Evolutionary conservation across 2,888 invertebrate species (phyloP).

Genomic region (Chaitophorus viminalis): DNA sequence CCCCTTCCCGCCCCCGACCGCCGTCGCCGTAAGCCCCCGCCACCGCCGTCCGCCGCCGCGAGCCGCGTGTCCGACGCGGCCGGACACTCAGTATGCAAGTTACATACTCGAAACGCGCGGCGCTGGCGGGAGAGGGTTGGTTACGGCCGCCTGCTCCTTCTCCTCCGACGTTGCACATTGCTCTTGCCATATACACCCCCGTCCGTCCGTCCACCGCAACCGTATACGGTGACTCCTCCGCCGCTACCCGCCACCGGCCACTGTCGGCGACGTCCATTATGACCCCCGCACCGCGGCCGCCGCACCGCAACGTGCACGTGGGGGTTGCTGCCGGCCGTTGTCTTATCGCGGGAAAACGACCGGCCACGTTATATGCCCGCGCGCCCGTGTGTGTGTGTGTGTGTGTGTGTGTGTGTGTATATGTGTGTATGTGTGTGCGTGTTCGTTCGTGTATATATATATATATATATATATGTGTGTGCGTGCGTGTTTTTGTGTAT

Average conservation of each 20-base stretch:
- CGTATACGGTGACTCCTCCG: background rate
- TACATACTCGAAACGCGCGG: constrained; percentile 62
- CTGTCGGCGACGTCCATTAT: constrained; percentile 59
- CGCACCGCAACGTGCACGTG: background rate
- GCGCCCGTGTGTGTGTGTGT: background rate
- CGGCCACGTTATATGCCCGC: constrained; percentile 33
- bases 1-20: constrained; percentile 65
- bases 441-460: background rate
- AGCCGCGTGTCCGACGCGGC: constrained; percentile 59
- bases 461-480: background rate
- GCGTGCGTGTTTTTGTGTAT: background rate
- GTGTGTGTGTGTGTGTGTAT: constrained; percentile 22
- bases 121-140: constrained; percentile 38
- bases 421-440: background rate
- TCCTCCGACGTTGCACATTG: background rate
- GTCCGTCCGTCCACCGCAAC: background rate
- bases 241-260: constrained; percentile 31
- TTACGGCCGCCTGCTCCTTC: constrained; percentile 36
- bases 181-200: background rate
- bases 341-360: constrained; percentile 59
- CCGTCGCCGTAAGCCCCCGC: background rate
- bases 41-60: constrained; percentile 30
- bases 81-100: constrained; percentile 62
- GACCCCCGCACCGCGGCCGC: constrained; percentile 2
- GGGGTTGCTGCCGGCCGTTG: constrained; percentile 50